Evolutionary conservation across 2,888 invertebrate species (phyloP).

Genomic region (Diogma glabrata): DNA sequence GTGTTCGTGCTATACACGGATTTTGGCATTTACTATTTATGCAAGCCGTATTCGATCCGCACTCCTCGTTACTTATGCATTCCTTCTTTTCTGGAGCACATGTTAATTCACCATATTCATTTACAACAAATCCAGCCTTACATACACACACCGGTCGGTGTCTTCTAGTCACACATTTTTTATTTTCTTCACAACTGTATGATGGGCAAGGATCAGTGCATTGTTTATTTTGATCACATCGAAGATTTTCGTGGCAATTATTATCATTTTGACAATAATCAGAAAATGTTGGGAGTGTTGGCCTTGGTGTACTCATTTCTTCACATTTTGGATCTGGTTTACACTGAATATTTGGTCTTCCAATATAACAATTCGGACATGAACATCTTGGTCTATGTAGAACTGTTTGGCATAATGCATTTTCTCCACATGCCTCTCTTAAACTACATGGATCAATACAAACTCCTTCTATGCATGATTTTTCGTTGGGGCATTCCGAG

Average conservation of each 20-base stretch:
- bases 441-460: constrained; percentile 85
- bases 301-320: constrained; percentile 46
- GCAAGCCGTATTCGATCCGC: constrained; percentile 77
- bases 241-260: constrained; percentile 62
- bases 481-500: constrained; percentile 83
- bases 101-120: constrained; percentile 74
- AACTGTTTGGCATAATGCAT: constrained; percentile 76
- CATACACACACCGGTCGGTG: constrained; percentile 81
- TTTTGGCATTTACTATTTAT: constrained; percentile 73
- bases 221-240: constrained; percentile 61
- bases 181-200: constrained; percentile 65
- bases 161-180: constrained; percentile 77
- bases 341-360: constrained; percentile 69
- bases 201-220: constrained; percentile 72
- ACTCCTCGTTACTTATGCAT: constrained; percentile 71
- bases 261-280: constrained; percentile 50
- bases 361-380: constrained; percentile 79
- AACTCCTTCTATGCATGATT: constrained; percentile 81
- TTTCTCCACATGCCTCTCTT: constrained; percentile 78
- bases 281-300: constrained; percentile 40
- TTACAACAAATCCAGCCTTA: constrained; percentile 77
- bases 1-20: constrained; percentile 58
- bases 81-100: constrained; percentile 74
- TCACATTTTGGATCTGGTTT: constrained; percentile 69
- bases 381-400: constrained; percentile 77